Evolutionary conservation across 1,140 invertebrate genomes (phyloP), one percentile per base, ranked within the genome.

Genomic region (Olivierus martensii): DNA sequence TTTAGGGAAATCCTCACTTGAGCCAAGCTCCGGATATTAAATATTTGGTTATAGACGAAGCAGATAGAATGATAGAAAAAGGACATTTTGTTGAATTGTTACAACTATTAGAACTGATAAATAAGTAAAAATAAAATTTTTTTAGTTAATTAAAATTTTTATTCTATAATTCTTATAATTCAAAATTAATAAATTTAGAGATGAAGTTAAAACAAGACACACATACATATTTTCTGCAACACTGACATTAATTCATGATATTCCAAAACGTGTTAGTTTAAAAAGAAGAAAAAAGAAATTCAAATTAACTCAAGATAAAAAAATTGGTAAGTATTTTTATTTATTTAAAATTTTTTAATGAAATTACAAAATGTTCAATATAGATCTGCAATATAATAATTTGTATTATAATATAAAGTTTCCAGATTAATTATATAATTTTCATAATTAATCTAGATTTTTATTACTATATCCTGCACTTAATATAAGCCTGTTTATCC

Each of bases 191-290:
- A n/a, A 28, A 28, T 28, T 28, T 28, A 57, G 73, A 38, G 70
- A 73, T 9, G 67, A 73, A 52, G 59, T 35, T 22, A 59, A 61
- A 36, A 75, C 68, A 35, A 71, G 90, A 18, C 93, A 99, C 70
- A 95, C 84, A 62, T 94, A 98, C 70, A 83, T 99, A 0, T 98
- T 98, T 72, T 99, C 95, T 0, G 96, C 96, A 15, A 99, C 96
- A 0, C 73, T 99, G 6, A 92, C 93, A 1, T 70, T 96, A n/a
- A 28, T 90, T 0, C 89, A 93, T 62, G 81, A 84, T 54, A 71
- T 83, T 42, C 89, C 90, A 0, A 68, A 81, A 34, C 79, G 90
- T 67, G 70, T 87, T 54, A 1, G 76, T 87, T 28, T 49, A 18
- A 56, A 56, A 34, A 53, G 51, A 34, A 53, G 51, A 19, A 28